Percentiles rank a stretch among this genome's conserved stretches.
Conservation (phyloP, 2,113 vertebrate species). For the Promerops cafer region DNA sequence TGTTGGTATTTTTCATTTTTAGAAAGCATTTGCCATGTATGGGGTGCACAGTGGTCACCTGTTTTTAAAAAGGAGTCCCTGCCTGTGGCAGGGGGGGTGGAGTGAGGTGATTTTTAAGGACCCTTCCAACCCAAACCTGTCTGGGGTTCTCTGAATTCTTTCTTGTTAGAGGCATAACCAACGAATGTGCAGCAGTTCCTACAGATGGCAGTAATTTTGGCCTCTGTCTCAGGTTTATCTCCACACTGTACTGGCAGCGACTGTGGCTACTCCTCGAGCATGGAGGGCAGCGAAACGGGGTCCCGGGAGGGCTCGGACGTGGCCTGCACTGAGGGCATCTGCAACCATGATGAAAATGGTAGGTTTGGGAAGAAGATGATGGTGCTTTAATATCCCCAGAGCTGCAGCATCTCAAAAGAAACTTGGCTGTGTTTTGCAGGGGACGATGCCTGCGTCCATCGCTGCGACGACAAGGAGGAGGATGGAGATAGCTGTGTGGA, state of each 20-base stretch:
- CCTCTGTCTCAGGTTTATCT: conserved; percentile 75
- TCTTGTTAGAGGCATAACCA: background rate
- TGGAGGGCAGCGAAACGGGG: conserved; percentile 91
- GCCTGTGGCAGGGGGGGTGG: background rate
- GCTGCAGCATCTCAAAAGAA: background rate
- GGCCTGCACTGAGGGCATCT: conserved; percentile 94
- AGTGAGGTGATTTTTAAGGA: background rate
- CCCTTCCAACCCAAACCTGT: background rate
- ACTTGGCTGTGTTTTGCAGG: conserved; percentile 52
- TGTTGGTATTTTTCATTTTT: background rate
- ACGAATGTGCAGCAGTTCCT: background rate
- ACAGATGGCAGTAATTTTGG: background rate
- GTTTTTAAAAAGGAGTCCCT: background rate
- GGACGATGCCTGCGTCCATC: conserved; percentile 80
- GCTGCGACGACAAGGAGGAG: conserved; percentile 87
- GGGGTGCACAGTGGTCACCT: background rate
- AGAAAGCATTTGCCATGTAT: background rate
- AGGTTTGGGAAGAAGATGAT: background rate
- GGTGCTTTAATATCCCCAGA: background rate
- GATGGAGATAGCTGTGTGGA: conserved; percentile 90
- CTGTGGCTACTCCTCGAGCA: conserved; percentile 94
- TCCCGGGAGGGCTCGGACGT: conserved; percentile 93
- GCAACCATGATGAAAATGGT: conserved; percentile 94
- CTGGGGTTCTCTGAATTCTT: background rate
- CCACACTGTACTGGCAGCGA: conserved; percentile 89